Percentiles rank a stretch among this genome's conserved stretches.
These are phyloP conservation scores for Caracal caracal DNA, from an alignment of 2,113 vertebrate species.

Conservation along the genomic window DNA sequence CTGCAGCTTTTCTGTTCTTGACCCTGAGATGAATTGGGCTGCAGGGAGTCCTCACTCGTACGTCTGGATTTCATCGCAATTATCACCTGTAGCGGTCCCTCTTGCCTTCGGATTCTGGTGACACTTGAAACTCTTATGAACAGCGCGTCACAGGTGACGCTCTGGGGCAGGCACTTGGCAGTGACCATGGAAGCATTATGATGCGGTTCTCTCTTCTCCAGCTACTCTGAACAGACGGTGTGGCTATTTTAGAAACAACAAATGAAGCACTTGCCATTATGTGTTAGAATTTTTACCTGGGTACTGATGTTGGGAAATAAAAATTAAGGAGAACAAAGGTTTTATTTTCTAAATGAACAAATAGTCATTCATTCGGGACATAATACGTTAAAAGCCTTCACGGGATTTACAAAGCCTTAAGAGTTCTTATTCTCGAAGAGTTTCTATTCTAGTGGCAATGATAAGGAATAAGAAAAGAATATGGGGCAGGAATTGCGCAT, in stretches of 20 bases:
- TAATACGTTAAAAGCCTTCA: conserved; percentile 29
- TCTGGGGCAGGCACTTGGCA: conserved; percentile 12
- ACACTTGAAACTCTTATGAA: background rate
- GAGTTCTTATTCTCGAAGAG: background rate
- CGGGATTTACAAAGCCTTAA: background rate
- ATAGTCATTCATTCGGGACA: background rate
- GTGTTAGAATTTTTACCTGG: conserved; percentile 43
- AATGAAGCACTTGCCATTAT: conserved; percentile 40
- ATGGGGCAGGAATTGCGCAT: background rate
- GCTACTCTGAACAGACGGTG: conserved; percentile 37
- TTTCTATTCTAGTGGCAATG: background rate
- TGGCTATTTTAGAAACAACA: conserved; percentile 53
- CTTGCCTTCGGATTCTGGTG: background rate
- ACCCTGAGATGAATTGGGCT: background rate
- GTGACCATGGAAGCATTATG: background rate
- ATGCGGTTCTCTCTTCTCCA: background rate
- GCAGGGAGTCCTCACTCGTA: background rate
- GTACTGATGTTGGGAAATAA: conserved; percentile 2
- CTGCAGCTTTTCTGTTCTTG: background rate
- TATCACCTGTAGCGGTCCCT: background rate
- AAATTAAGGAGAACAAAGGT: conserved; percentile 17
- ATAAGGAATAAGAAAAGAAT: background rate
- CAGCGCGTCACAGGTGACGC: background rate
- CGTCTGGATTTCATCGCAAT: background rate
- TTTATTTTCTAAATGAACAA: conserved; percentile 41